These are phyloP conservation scores for Rhopalosiphum padi DNA, from an alignment of 1,140 invertebrate species.

Conservation along the genomic window DNA sequence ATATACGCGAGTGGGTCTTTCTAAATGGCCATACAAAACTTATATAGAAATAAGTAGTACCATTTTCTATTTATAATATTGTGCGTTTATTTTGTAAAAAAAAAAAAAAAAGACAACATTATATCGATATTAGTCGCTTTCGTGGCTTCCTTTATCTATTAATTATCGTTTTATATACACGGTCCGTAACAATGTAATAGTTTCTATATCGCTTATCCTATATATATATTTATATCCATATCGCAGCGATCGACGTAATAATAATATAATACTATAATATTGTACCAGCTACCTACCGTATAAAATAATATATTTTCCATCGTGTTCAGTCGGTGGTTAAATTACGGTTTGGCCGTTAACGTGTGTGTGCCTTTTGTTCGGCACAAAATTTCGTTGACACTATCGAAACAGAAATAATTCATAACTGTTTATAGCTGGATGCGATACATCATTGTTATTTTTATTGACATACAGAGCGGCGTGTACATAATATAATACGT, in stretches of 20 bases:
- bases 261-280: neutral
- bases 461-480: neutral
- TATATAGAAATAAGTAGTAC: neutral
- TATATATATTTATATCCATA: too few species aligned
- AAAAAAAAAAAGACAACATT: neutral
- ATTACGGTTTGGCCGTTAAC: neutral
- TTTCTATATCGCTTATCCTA: neutral
- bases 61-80: neutral
- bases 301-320: constrained; percentile 12
- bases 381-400: neutral
- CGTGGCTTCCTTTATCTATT: neutral
- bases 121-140: neutral
- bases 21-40: neutral
- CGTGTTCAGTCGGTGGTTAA: neutral
- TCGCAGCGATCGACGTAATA: neutral
- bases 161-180: neutral
- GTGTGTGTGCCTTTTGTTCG: neutral
- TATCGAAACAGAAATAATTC: neutral
- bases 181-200: neutral
- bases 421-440: neutral
- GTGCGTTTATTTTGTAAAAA: neutral
- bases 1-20: neutral
- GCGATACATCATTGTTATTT: constrained; percentile 13
- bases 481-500: neutral
- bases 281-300: neutral